Base-by-base conservation (phyloP, 2,113 vertebrate genomes). In the Pelecanoides urinatrix region DNA sequence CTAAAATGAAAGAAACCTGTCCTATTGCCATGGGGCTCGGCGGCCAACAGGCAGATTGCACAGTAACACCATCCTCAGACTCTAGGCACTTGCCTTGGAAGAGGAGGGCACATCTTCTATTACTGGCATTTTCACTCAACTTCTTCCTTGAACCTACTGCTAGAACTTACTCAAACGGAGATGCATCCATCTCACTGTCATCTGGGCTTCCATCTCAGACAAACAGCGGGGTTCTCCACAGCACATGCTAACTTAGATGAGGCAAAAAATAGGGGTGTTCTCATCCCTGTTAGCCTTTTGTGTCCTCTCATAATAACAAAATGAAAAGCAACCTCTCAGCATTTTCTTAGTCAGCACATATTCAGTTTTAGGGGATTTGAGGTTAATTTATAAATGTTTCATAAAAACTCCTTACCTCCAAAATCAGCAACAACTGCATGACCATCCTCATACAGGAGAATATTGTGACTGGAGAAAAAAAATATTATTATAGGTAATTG, bases 371-470 rank as follows among this genome's bases (percentile, higher is more conserved):
- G 67, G 76, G 32, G 86, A 53, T 38, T 10, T 45, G 16, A 29
- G 14, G 29, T 50, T 77, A 71, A 47, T 83, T 47, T 66, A 20
- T 10, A 75, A 81, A 77, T 26, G 38, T 67, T 67, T 44, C 14
- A 49, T 49, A 55, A 82, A 81, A 72, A 7, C 11, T 50, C 22
- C 97, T 97, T 84, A 99, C 99, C 99, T 98, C 99, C 99, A 96
- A 99, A 99, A 97, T 99, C 99, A 75, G 99, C 99, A 67, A 99
- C 99, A 65, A 99, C 99, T 4, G 99, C 99, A 14, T 99, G 99
- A 6, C 99, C 99, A 7, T 99, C 99, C 92, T 99, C 99, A 86
- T 99, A 99, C 11, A 99, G 99, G 93, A 99, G 98, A 94, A 99
- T 99, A 67, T 99, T 99, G 96, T 99, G 99, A 94, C 99, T 99